Evolutionary conservation across 2,797 vertebrate genomes (phyloP).

Genomic region (Sphaeramia orbicularis): DNA sequence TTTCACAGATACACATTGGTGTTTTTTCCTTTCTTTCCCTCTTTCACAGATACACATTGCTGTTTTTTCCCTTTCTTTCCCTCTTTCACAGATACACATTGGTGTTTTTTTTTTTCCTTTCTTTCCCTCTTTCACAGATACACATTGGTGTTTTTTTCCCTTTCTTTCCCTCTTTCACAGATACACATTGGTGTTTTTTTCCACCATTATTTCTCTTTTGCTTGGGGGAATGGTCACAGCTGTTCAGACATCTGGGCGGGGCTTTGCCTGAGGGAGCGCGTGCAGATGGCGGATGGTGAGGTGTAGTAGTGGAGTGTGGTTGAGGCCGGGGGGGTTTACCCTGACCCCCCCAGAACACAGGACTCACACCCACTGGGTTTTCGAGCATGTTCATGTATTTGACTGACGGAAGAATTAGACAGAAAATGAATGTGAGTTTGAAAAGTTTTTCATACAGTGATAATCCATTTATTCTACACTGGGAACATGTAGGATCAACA

Average conservation of each 20-base stretch:
- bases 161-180: slow-evolving; percentile 42
- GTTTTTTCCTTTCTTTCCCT: too few relatives aligned
- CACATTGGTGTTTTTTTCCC: slow-evolving; percentile 1
- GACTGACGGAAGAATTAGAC: background rate
- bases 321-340: slow-evolving; percentile 16
- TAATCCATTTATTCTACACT: too few relatives aligned
- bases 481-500: too few relatives aligned
- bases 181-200: background rate
- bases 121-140: slow-evolving; percentile 14
- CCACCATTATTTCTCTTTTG: slow-evolving; percentile 44
- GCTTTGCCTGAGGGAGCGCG: slow-evolving; percentile 73
- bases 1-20: too few relatives aligned
- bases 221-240: slow-evolving; percentile 71
- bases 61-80: too few relatives aligned
- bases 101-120: too few relatives aligned
- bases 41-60: too few relatives aligned
- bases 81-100: too few relatives aligned
- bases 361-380: slow-evolving; percentile 4
- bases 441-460: too few relatives aligned
- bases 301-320: slow-evolving; percentile 39
- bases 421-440: background rate
- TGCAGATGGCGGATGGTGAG: slow-evolving; percentile 74
- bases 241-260: slow-evolving; percentile 76
- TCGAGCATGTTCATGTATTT: background rate
- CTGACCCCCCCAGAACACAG: slow-evolving; percentile 7